Base-by-base conservation (phyloP, 2,888 invertebrate genomes). In the Marronus borbonicus region DNA sequence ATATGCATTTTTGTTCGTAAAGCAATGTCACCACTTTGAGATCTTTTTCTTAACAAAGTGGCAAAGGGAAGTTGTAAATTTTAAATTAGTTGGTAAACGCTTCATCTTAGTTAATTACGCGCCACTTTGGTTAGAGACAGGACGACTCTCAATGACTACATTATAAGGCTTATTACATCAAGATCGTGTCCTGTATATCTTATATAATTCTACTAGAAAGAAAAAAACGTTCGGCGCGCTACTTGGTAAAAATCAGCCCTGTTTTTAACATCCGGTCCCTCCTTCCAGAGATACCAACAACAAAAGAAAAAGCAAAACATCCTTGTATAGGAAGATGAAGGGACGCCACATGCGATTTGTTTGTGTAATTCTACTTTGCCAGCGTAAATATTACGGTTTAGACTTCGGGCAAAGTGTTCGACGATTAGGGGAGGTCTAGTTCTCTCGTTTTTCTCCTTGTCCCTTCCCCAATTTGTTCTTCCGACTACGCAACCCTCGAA, bases 361-460 rank as follows among this genome's bases (percentile, higher is more conserved):
- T 66, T 66, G 44, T 66, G 65, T 66, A 66, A 66, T 66, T 66
- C 36, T 36, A 39, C 39, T 24, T 20, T 72, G 55, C 20, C 58
- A 55, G 12, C 36, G 36, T 58, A 72, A 72, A 72, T 72, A 52
- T 66, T 44, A 66, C 44, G 39, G 39, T 66, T 66, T 66, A 66
- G 20, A 44, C 20, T 39, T 20, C 39, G 20, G 65, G 65, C 20
- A 39, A 17, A 66, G 44, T 44, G 44, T 66, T 66, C 44, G 39
- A 20, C 44, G 39, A 66, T 66, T 66, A 66, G 65, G 65, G 65
- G 20, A 66, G 65, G 65, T 66, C 65, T 58, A 20, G 17, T 20
- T 17, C 55, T 58, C 55, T 17, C 12, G 8, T 44, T 44, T 58
- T 20, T 20, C 17, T 20, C 17, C 20, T 58, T 58, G 55, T 58